Conservation (phyloP, 1,140 invertebrate species). For the Zeugodacus cucurbitae region DNA sequence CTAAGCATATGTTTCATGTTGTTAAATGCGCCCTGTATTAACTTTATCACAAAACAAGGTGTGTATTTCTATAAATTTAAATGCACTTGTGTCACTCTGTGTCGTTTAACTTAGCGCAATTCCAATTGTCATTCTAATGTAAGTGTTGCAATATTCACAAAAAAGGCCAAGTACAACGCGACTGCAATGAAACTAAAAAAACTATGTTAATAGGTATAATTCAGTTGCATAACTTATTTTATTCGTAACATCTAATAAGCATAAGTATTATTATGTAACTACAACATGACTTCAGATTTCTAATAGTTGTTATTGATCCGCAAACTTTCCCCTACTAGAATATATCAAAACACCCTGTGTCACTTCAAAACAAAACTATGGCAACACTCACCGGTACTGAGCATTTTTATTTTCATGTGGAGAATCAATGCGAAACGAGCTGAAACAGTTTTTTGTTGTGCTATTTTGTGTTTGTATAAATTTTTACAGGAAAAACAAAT, state of each 20-base stretch:
- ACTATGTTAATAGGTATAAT: no score
- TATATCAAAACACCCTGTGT: no score
- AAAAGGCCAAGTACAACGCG: background rate
- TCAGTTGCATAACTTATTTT: no score
- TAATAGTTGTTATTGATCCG: no score
- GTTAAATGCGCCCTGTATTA: background rate
- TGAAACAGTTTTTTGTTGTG: slow-evolving; percentile 1
- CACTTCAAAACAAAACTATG: background rate
- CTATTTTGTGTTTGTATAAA: background rate
- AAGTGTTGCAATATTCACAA: background rate
- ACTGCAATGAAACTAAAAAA: no score
- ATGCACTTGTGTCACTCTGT: background rate
- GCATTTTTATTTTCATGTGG: slow-evolving; percentile 29
- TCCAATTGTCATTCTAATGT: background rate
- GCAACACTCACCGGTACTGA: background rate
- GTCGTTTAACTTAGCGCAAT: background rate
- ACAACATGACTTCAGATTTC: no score
- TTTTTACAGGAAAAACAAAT: slow-evolving; percentile 19
- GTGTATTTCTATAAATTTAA: background rate
- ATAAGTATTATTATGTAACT: no score
- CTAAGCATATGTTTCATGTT: no score
- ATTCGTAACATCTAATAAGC: no score
- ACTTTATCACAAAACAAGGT: background rate
- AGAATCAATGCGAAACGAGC: slow-evolving; percentile 17
- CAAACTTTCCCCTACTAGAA: background rate